phyloP scores from a whole-genome alignment of 1,140 invertebrate species.

The Latrodectus geometricus region DNA sequence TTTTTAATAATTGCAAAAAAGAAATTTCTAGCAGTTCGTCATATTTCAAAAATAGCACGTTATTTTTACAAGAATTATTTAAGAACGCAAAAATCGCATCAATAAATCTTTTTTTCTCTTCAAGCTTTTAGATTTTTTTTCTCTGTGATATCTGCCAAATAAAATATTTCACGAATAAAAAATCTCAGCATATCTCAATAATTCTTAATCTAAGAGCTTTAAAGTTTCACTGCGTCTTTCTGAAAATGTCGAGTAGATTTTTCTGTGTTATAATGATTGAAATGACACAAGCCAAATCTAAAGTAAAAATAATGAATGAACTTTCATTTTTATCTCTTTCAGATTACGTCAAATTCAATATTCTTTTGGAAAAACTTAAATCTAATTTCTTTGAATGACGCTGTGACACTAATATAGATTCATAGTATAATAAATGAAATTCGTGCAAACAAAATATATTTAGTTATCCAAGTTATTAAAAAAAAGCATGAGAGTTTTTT shows the following conservation, averaged over 20 bases:
- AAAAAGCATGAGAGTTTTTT: neutral
- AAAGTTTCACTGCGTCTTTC: neutral
- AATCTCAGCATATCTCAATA: neutral
- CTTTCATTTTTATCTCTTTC: neutral
- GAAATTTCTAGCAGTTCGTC: neutral
- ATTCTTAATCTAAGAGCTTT: neutral
- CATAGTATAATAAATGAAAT: slow-evolving; percentile 31
- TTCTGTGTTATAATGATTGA: neutral
- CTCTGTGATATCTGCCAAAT: neutral
- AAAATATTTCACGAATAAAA: neutral
- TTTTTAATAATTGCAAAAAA: neutral
- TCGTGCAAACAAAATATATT: neutral
- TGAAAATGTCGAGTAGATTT: neutral
- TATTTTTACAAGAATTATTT: neutral
- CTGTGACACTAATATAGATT: slow-evolving; percentile 14
- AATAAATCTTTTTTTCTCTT: neutral
- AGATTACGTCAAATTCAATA: neutral
- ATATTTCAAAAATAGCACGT: neutral
- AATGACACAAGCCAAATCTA: neutral
- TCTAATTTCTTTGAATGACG: slow-evolving; percentile 22
- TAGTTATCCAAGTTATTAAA: neutral
- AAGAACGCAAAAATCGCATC: neutral
- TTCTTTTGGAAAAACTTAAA: slow-evolving; percentile 11
- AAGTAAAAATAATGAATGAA: neutral
- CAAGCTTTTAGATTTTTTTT: neutral